These are phyloP conservation scores for Marmota flaviventris DNA, from an alignment of 2,113 vertebrate genomes.

Conservation along the genomic window DNA sequence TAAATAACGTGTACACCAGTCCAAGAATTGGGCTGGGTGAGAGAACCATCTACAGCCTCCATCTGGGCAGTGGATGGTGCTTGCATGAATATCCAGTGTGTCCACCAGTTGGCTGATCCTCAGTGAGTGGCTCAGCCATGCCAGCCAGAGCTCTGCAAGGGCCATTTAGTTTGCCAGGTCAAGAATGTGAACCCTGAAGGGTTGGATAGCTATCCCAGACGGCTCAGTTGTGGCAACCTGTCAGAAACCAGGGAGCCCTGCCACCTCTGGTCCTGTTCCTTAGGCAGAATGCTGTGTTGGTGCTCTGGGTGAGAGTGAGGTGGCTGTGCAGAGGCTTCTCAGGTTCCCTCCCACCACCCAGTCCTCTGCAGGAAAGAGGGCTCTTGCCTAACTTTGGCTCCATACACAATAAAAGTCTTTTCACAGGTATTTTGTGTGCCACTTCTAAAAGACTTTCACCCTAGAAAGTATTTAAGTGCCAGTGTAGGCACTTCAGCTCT, in stretches of 20 bases:
- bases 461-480: not conserved
- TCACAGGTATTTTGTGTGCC: not conserved
- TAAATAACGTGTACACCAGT: accelerated
- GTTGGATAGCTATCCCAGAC: not conserved
- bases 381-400: not conserved
- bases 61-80: not conserved
- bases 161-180: accelerated
- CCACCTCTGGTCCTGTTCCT: accelerated
- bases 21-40: accelerated
- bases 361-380: not conserved
- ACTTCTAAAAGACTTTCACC: not conserved
- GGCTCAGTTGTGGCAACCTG: too few species aligned
- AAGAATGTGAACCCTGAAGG: not conserved
- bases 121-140: too few species aligned
- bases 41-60: too few species aligned
- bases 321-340: not conserved
- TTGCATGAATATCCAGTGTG: accelerated
- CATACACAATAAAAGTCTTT: not conserved
- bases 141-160: too few species aligned
- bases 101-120: not conserved
- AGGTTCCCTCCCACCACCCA: too few species aligned
- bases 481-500: too few species aligned
- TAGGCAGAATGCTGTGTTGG: accelerated
- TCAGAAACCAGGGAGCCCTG: too few species aligned
- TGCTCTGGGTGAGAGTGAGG: accelerated